These are phyloP conservation scores for Columbina picui DNA, from an alignment of 2,113 vertebrate species.

Conservation along the genomic window DNA sequence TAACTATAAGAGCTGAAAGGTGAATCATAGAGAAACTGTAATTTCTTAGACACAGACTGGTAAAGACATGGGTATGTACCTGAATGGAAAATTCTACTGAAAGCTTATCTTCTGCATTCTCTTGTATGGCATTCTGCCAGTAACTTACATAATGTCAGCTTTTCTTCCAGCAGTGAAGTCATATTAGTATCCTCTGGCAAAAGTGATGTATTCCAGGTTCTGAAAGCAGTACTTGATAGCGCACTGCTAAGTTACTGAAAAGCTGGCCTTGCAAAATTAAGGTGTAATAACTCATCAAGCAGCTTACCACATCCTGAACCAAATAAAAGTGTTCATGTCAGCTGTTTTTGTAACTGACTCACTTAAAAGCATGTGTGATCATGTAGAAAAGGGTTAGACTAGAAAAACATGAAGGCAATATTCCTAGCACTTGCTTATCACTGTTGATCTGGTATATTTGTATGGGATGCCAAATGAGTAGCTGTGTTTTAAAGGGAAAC, in stretches of 20 bases:
- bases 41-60: neutral
- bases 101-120: slow-evolving; percentile 16
- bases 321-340: neutral
- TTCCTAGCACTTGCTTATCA: neutral
- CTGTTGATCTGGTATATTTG: neutral
- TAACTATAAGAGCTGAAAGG: neutral
- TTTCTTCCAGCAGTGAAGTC: slow-evolving; percentile 49
- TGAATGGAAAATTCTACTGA: neutral
- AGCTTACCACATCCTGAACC: neutral
- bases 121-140: slow-evolving; percentile 20
- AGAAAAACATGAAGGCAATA: neutral
- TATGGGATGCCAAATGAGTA: neutral
- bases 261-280: neutral
- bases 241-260: neutral
- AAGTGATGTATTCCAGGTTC: neutral
- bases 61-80: neutral
- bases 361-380: neutral
- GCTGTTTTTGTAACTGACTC: neutral
- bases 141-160: slow-evolving; percentile 7
- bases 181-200: neutral
- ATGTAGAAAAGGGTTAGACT: neutral
- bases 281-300: neutral
- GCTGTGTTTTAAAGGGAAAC: neutral
- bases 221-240: neutral
- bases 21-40: neutral